Conservation (phyloP, 2,888 invertebrate genomes). For the Globia sparganii region DNA sequence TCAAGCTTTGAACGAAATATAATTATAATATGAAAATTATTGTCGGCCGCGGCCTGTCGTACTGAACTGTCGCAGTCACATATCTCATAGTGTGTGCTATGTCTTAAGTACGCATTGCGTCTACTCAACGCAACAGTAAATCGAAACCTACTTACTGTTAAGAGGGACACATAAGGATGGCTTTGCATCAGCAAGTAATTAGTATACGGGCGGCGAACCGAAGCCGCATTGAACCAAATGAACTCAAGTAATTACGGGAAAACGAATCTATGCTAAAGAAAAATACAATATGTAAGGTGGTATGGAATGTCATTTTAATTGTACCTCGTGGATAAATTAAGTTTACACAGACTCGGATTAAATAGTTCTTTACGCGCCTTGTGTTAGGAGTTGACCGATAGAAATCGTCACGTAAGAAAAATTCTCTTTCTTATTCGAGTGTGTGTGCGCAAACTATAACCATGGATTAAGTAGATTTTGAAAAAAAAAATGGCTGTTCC, state of each 20-base stretch:
- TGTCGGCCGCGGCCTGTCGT: background rate
- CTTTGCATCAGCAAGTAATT: conserved; percentile 65
- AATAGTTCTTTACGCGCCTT: background rate
- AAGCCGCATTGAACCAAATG: conserved; percentile 33
- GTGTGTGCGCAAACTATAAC: too few species aligned
- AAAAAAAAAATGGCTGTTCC: too few species aligned
- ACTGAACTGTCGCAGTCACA: background rate
- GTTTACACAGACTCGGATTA: background rate
- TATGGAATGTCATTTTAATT: background rate
- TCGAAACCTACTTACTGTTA: conserved; percentile 57
- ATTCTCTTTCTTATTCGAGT: background rate
- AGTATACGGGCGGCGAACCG: conserved; percentile 48
- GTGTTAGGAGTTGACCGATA: background rate
- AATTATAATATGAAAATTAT: background rate
- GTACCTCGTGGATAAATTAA: too few species aligned
- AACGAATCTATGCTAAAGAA: background rate
- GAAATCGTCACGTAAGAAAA: background rate
- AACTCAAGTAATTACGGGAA: conserved; percentile 13
- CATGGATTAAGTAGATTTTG: too few species aligned
- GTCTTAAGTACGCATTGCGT: conserved; percentile 53
- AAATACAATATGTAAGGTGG: background rate
- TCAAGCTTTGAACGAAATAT: background rate
- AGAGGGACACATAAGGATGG: conserved; percentile 51
- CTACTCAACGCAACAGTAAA: conserved; percentile 28
- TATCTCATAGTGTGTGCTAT: background rate